Evolutionary conservation across 2,113 vertebrate species (phyloP), one percentile per base, ranked within the genome.

Genomic region (Rhadina sibilatrix): DNA sequence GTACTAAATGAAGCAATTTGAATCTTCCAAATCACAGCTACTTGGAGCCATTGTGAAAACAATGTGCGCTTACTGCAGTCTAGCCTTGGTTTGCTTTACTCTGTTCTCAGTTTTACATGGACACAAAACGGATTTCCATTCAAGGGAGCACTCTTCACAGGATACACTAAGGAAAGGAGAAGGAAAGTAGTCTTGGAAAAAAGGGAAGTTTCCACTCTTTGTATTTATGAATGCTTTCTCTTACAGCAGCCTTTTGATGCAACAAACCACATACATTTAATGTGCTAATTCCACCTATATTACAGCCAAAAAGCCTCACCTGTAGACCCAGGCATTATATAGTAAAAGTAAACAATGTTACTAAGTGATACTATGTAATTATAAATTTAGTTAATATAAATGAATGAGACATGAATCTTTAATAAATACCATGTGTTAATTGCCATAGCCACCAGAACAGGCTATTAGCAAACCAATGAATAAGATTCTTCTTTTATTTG

Each of bases 341-440:
- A 24, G 52, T 95, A 60, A 96, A 98, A 95, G 87, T 94, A 97
- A 97, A 91, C 66, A 77, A 93, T 96, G 66, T 71, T 80, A 74
- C 49, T 90, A 81, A 86, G 40, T 42, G 37, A 89, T 91, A 93
- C 49, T 64, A 75, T 69, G 47, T 75, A 97, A 97, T 96, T 98
- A 96, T 87, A 90, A 95, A 96, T 70, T 76, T 93, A 94, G 92
- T 96, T 96, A 97, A 83, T 64, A 94, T 89, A 60, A 95, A 96
- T 91, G 97, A 96, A 97, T 96, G 90, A 96, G 93, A 96, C 30
- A 50, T 89, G 31, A 27, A 33, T 63, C 61, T 74, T 31, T 80
- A 94, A 87, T 31, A 30, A 79, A 93, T 81, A 96, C 42, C 15
- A 42, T 24, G 30, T 84, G 89, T 81, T 81, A 81, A 54, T 7